Base-by-base conservation (phyloP, 2,113 vertebrate genomes). In the Bos indicus region DNA sequence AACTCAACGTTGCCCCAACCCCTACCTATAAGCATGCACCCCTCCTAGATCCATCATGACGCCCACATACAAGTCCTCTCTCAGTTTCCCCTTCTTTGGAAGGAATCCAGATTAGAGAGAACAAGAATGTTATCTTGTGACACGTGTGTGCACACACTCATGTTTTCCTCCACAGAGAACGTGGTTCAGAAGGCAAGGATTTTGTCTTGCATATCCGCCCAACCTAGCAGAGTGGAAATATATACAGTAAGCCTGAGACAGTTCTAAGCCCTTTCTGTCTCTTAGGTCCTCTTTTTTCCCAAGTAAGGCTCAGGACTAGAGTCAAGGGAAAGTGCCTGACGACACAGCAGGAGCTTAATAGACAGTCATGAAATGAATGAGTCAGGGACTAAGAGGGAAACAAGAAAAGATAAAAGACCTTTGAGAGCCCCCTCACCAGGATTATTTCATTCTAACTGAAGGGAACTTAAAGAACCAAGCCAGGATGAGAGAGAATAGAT, bases 111-210 rank as follows among this genome's bases (percentile, higher is more conserved):
- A 51, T 48, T 51, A 56, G 43, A 59, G 26, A 93, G 43, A 82
- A 46, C 46, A 95, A 92, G 40, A 59, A 64, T 33, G 21, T 77
- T 59, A 84, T 81, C 52, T 71, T 77, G 30, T 23, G 43, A 40
- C 48, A 77, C 2, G 5, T 40, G n/a, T 71, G 7, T 5, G 6
- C 21, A 8, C 2, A 4, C 46, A 23, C 36, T 7, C 7, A 7
- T 85, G 56, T 92, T 94, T 97, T 89, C 81, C 59, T 95, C 57
- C 97, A 43, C 4, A 30, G 48, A 81, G 15, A n/a, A 92, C 26
- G 15, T 23, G 36, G 17, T 33, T 94, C 46, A 51, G n/a, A 81
- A 81, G 62, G 23, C 11, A 67, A 71, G n/a, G 33, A 54, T 4
- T 57, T 11, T 78, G 26, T 40, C 51, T 93, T 95, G 56, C 52